Base-by-base conservation (phyloP, 2,797 vertebrate genomes). In the Gymnoscopelus braueri region DNA sequence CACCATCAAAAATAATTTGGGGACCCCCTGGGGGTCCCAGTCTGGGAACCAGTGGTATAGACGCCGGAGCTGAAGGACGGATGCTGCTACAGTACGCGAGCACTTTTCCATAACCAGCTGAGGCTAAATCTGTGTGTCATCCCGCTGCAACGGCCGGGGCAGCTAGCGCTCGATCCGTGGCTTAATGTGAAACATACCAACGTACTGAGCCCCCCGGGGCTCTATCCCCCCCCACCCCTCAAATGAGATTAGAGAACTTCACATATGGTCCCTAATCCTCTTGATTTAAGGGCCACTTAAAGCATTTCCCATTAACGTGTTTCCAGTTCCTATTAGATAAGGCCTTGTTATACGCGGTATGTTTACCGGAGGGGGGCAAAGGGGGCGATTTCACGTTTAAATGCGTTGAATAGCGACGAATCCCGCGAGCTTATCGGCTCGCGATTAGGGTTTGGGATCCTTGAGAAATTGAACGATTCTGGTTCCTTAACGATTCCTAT, bases 251-350 rank as follows among this genome's bases (percentile, higher is more conserved):
- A 88, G 73, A 83, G 85, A 69, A 69, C 67, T 82, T 85, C 85
- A 84, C 91, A 91, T 89, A 85, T 91, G 90, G 82, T 77, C 81
- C 82, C 72, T 90, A 91, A 93, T 91, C 90, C 87, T 71, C 80
- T 67, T 77, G 86, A 90, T 90, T 91, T 86, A 87, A 85, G 83
- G 78, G 73, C 58, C 72, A 77, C 79, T 89, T 90, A 80, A 88
- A 84, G 79, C 74, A 78, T 85, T 91, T 89, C 71, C 81, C 75
- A 87, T 84, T 74, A 86, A 88, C 71, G 71, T 85, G 69, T 77
- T 81, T 85, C 78, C 74, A 82, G 57, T 87, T 92, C 83, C 81
- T 87, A 63, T 69, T 29, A 65, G 84, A 87, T 87, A 72, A 90
- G 84, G 65, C 62, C 24, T 58, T 65, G 63, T 80, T 82, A 65